These are phyloP conservation scores for Cartodere bifasciata DNA, from an alignment of 2,888 invertebrate genomes.

Conservation along the genomic window DNA sequence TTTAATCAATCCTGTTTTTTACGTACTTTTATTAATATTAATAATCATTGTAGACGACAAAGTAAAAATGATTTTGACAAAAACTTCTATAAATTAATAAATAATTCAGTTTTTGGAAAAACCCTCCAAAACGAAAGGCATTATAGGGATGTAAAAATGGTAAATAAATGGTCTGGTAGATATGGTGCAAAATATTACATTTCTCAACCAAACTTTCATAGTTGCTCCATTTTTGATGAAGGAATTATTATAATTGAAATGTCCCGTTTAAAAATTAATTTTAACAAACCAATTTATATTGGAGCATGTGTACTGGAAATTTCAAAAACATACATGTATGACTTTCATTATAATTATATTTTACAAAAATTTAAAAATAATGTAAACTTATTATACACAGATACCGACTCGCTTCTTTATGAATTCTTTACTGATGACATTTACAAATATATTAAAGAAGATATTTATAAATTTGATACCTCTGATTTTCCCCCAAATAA, in stretches of 20 bases:
- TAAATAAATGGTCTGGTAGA: constrained; percentile 11
- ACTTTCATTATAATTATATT: constrained; percentile 18
- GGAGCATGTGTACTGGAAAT: constrained; percentile 15
- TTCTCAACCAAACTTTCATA: constrained; percentile 15
- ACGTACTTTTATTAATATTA: constrained; percentile 14
- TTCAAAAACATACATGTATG: constrained; percentile 16
- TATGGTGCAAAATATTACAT: constrained; percentile 14
- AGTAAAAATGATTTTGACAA: constrained; percentile 16
- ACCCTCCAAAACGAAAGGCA: constrained; percentile 14
- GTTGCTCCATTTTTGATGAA: constrained; percentile 13
- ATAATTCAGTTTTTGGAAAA: constrained; percentile 14
- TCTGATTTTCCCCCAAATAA: constrained; percentile 12
- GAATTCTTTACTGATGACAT: constrained; percentile 10
- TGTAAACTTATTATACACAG: constrained; percentile 12
- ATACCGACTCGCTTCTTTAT: constrained; percentile 8
- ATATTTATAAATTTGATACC: constrained; percentile 13
- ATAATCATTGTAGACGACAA: constrained; percentile 10
- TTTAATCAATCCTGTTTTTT: constrained; percentile 17
- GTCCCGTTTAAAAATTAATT: constrained; percentile 11
- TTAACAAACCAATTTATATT: constrained; percentile 16
- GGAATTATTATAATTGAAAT: constrained; percentile 13
- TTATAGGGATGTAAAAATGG: constrained; percentile 11
- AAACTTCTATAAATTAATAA: constrained; percentile 14
- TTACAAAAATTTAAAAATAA: constrained; percentile 11
- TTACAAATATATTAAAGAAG: constrained; percentile 10